A percentile compares a stretch with the other conserved stretches of the same genome.
phyloP scores from a whole-genome alignment of 2,113 vertebrate species.

The Apteryx mantelli region DNA sequence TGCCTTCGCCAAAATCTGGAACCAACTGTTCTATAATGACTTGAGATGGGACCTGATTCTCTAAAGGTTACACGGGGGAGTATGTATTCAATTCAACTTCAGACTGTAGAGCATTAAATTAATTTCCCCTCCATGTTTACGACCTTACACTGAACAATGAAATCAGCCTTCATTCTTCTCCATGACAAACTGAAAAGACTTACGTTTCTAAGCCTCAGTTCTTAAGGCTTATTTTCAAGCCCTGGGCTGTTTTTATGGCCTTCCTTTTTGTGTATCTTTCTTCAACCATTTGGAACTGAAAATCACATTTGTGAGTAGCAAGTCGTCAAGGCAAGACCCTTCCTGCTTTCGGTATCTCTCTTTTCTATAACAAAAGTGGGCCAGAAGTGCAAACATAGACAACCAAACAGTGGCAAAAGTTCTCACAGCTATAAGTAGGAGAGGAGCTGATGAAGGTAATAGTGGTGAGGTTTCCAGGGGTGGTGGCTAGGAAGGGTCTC shows the following conservation, averaged over 20 bases:
- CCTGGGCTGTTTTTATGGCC: not conserved
- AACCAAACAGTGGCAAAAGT: fast-evolving
- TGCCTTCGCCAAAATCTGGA: not conserved
- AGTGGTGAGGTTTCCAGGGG: fast-evolving
- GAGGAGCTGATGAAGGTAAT: not conserved
- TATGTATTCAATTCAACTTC: not conserved
- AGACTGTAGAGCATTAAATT: not conserved
- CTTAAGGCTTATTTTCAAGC: not conserved
- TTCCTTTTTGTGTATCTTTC: not conserved
- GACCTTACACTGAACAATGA: not conserved
- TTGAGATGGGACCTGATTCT: not conserved
- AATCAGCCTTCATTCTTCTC: not conserved
- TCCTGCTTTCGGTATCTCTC: not conserved
- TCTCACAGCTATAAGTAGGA: not conserved
- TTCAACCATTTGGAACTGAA: not conserved
- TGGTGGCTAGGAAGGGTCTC: fast-evolving
- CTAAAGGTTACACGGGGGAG: not conserved
- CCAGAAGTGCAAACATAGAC: not conserved
- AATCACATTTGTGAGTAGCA: not conserved
- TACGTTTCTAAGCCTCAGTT: not conserved
- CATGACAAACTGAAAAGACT: not conserved
- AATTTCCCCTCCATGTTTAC: not conserved
- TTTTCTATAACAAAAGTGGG: not conserved
- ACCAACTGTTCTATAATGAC: fast-evolving
- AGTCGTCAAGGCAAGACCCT: not conserved